These are phyloP conservation scores for Cryptoprocta ferox DNA, from an alignment of 2,797 vertebrate genomes.

Conservation along the genomic window DNA sequence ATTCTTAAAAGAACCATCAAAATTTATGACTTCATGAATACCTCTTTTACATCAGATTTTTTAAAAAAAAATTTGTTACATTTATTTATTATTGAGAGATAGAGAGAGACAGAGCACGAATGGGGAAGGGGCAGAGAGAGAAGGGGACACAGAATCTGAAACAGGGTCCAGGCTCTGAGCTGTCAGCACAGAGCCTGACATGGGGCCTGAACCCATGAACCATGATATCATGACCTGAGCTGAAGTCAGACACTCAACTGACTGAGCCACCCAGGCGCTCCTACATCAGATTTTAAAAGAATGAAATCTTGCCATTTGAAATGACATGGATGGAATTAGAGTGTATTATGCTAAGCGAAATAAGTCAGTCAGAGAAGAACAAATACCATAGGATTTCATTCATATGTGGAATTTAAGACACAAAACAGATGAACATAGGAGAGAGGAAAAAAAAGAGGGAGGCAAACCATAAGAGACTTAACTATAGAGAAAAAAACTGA, in stretches of 20 bases:
- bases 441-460: neutral
- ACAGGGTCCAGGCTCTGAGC: too few species aligned
- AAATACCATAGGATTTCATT: neutral
- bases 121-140: too few species aligned
- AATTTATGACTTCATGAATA: conserved; percentile 30
- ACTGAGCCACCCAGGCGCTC: too few species aligned
- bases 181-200: too few species aligned
- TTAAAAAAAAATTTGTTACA: neutral
- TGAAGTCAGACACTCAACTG: too few species aligned
- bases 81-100: too few species aligned
- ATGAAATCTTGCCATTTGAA: neutral
- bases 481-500: too few species aligned
- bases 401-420: neutral
- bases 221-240: too few species aligned
- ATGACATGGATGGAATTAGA: neutral
- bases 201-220: too few species aligned
- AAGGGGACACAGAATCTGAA: too few species aligned
- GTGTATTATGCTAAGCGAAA: neutral
- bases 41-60: conserved; percentile 36
- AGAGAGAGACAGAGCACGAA: too few species aligned
- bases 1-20: neutral
- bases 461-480: neutral
- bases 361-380: neutral
- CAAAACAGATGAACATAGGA: neutral
- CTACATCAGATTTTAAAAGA: conserved; percentile 31